A percentile compares a stretch with the other conserved stretches of the same genome.
Conservation (phyloP, 2,888 invertebrate genomes). For the Lasius platythorax region DNA sequence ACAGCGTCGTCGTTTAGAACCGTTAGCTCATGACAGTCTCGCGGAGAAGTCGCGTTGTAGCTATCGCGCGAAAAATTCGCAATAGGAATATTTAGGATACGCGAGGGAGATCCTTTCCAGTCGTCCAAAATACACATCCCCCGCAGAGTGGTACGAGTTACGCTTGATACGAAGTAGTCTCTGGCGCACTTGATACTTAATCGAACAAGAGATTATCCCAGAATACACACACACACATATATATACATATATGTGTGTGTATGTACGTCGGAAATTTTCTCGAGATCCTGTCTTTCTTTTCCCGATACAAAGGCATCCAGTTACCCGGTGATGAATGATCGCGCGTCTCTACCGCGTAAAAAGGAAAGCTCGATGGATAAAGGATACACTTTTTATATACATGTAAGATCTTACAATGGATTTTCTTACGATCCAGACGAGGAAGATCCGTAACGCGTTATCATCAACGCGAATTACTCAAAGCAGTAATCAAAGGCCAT, state of each 20-base stretch:
- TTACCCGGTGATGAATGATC: constrained; percentile 59
- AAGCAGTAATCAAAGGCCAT: constrained; percentile 84
- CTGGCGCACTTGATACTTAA: constrained; percentile 11
- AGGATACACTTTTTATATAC: constrained; percentile 13
- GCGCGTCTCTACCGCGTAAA: constrained; percentile 22
- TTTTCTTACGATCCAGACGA: constrained; percentile 30
- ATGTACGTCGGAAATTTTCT: neutral
- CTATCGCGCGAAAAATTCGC: neutral
- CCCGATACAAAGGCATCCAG: constrained; percentile 54
- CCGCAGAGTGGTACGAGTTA: constrained; percentile 31
- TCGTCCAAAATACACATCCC: constrained; percentile 30
- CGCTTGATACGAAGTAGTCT: neutral
- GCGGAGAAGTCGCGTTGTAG: constrained; percentile 8
- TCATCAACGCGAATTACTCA: constrained; percentile 79
- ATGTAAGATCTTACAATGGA: constrained; percentile 11
- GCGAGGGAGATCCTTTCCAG: constrained; percentile 29
- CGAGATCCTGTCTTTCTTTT: neutral
- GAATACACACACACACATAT: neutral
- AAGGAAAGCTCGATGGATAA: neutral
- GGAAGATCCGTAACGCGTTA: constrained; percentile 75
- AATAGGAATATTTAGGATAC: constrained; percentile 18
- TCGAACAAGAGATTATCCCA: neutral
- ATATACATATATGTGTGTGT: no score
- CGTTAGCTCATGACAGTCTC: constrained; percentile 13
- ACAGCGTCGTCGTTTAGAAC: neutral